These are phyloP conservation scores for Chalcis sispes DNA, from an alignment of 2,888 invertebrate species.

Conservation along the genomic window DNA sequence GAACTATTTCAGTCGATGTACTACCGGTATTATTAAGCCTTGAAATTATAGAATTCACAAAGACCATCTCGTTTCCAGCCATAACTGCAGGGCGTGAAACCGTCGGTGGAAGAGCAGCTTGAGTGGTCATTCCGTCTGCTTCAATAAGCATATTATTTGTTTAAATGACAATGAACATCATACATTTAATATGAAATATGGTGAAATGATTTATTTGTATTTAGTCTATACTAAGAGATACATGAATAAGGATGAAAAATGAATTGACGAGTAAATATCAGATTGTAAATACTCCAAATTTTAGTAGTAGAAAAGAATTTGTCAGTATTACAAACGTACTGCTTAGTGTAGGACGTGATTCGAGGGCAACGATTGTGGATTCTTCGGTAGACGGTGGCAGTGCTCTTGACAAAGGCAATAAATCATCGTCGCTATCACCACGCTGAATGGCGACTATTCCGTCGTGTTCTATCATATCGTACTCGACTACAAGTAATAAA, in stretches of 20 bases:
- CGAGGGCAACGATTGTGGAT: constrained; percentile 69
- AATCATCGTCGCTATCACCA: constrained; percentile 65
- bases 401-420: constrained; percentile 66
- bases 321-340: constrained; percentile 64
- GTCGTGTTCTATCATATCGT: constrained; percentile 69
- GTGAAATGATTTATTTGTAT: constrained; percentile 27
- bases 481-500: constrained; percentile 65
- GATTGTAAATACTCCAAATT: not conserved
- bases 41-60: constrained; percentile 66
- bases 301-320: constrained; percentile 1
- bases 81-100: constrained; percentile 73
- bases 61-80: constrained; percentile 75
- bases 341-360: constrained; percentile 67
- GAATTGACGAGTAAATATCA: constrained; percentile 10
- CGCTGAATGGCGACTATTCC: constrained; percentile 69
- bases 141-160: not conserved
- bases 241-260: not conserved
- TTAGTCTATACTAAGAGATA: constrained; percentile 20
- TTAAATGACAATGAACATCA: not conserved
- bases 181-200: not conserved
- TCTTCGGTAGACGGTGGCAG: constrained; percentile 68
- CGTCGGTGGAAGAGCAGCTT: constrained; percentile 71
- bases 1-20: constrained; percentile 69
- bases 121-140: constrained; percentile 58
- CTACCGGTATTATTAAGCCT: constrained; percentile 58